Conservation (phyloP, 2,888 invertebrate species). For the Oxycera nigricornis region DNA sequence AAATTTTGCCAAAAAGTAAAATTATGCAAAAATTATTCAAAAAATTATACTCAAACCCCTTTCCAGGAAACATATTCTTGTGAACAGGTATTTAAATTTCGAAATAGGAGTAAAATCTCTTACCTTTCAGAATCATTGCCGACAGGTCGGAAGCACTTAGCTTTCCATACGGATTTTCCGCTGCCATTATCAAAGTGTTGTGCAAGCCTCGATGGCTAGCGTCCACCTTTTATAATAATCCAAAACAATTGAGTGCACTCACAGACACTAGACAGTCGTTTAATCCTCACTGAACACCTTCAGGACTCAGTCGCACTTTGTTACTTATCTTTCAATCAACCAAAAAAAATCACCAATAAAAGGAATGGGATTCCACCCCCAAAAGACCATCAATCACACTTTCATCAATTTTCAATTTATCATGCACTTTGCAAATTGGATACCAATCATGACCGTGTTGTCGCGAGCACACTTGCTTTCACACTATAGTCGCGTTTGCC, state of each 20-base stretch:
- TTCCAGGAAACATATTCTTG: no score
- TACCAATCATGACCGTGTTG: neutral
- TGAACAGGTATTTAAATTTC: no score
- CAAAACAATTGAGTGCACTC: constrained; percentile 2
- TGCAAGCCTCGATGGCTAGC: neutral
- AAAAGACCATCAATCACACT: neutral
- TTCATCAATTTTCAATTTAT: constrained; percentile 22
- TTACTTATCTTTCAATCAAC: neutral
- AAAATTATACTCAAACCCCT: no score
- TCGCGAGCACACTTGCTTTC: neutral
- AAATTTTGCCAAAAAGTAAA: no score
- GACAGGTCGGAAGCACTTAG: constrained; percentile 46
- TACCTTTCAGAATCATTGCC: constrained; percentile 47
- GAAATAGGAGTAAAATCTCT: no score
- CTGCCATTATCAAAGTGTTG: constrained; percentile 36
- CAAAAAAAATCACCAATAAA: neutral
- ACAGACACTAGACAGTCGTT: neutral
- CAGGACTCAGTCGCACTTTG: neutral
- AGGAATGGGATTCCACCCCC: constrained; percentile 9
- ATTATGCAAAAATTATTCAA: no score
- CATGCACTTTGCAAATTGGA: neutral
- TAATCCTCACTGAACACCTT: neutral
- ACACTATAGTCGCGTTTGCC: neutral
- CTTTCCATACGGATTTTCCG: constrained; percentile 44
- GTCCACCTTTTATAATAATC: neutral